Evolutionary conservation across 2,113 vertebrate species (phyloP).

Genomic region (Nibea albiflora): DNA sequence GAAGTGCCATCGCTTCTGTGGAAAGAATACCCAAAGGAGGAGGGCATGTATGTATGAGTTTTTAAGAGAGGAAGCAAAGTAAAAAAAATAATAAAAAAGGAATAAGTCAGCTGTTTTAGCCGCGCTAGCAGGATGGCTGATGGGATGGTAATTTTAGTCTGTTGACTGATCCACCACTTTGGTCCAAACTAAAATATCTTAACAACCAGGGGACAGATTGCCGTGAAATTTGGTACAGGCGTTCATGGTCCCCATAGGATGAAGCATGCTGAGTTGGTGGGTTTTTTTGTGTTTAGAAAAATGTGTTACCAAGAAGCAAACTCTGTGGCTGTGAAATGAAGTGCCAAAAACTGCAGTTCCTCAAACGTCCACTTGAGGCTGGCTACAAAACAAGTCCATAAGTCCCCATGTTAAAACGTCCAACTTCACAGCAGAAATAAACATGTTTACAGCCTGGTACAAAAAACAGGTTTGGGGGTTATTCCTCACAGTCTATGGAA

Average conservation of each 20-base stretch:
- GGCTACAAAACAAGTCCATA: too few species aligned
- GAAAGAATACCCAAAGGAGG: not conserved
- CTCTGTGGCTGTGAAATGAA: too few species aligned
- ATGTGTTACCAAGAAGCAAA: not conserved
- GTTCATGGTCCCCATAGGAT: not conserved
- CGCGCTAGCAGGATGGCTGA: not conserved
- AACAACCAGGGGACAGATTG: not conserved
- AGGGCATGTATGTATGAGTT: too few species aligned
- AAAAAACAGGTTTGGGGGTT: too few species aligned
- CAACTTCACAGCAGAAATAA: too few species aligned
- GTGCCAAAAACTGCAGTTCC: too few species aligned
- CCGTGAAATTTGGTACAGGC: not conserved
- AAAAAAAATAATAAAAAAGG: not conserved
- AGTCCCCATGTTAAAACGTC: too few species aligned
- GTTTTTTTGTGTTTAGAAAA: not conserved
- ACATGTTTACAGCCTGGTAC: too few species aligned
- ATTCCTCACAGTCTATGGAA: too few species aligned
- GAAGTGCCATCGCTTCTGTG: slow-evolving; percentile 14
- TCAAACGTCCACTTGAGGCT: too few species aligned
- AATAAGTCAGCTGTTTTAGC: slow-evolving; percentile 1
- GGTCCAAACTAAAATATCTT: not conserved
- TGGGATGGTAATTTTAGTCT: not conserved
- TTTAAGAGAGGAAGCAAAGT: slow-evolving; percentile 5
- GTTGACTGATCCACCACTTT: not conserved
- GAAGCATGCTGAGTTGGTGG: not conserved